Evolutionary conservation across 2,797 vertebrate genomes (phyloP).

Genomic region (Agapornis canus): DNA sequence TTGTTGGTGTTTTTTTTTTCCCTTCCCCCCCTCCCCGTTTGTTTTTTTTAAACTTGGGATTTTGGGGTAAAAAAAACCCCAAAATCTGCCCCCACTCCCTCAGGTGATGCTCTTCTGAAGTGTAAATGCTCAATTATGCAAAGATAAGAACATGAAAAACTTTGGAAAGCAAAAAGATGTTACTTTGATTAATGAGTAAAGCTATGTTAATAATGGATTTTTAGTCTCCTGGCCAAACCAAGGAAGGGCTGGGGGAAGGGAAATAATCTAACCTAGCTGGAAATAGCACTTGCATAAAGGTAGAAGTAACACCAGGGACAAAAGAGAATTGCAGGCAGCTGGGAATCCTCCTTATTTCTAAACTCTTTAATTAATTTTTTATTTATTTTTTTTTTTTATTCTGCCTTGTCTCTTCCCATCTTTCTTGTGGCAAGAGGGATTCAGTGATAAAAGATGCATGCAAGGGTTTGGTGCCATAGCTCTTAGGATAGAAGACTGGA

Average conservation of each 20-base stretch:
- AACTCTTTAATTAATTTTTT: neutral
- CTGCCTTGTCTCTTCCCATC: neutral
- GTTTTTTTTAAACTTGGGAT: constrained; percentile 1
- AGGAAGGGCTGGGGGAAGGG: neutral
- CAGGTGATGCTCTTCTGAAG: constrained; percentile 63
- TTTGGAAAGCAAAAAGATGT: constrained; percentile 47
- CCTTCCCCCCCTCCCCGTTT: neutral
- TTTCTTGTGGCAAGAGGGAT: neutral
- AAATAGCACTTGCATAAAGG: neutral
- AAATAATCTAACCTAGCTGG: neutral
- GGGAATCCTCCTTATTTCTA: neutral
- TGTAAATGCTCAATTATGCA: constrained; percentile 64
- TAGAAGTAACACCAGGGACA: neutral
- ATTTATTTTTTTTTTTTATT: neutral
- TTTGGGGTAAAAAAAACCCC: accelerated
- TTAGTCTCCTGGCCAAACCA: constrained; percentile 27
- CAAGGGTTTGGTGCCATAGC: accelerated
- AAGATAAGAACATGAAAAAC: constrained; percentile 66
- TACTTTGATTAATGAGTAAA: constrained; percentile 63
- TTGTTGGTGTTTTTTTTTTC: accelerated
- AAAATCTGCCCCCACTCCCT: constrained; percentile 28
- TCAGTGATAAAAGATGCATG: accelerated
- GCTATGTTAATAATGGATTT: constrained; percentile 35
- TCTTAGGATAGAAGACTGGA: neutral
- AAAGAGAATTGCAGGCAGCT: neutral